These are phyloP conservation scores for Camponotus fellah DNA, from an alignment of 2,888 invertebrate species.

Conservation along the genomic window DNA sequence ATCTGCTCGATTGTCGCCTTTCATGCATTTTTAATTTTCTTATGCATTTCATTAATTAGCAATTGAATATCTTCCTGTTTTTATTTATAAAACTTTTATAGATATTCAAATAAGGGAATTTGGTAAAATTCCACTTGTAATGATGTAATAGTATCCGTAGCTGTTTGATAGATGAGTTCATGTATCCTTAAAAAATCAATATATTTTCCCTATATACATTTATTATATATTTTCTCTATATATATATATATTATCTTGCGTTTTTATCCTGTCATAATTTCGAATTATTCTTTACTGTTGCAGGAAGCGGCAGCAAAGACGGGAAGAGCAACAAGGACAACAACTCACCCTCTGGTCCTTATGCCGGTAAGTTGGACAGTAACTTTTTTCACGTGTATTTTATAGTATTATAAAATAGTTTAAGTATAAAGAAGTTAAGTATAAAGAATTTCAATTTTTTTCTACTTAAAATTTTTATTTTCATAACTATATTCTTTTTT, in stretches of 20 bases:
- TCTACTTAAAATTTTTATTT: not conserved
- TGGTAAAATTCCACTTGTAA: conserved; percentile 32
- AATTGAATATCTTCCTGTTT: not conserved
- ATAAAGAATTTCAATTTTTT: not conserved
- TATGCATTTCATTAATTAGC: not conserved
- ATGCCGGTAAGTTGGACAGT: conserved; percentile 82
- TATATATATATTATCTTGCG: not conserved
- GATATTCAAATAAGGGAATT: conserved; percentile 34
- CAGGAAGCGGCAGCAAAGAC: conserved; percentile 92
- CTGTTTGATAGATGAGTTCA: not conserved
- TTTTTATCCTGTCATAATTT: conserved; percentile 30
- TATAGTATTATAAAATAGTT: no score
- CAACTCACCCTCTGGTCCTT: conserved; percentile 90
- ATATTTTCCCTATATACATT: not conserved
- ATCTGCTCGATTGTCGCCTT: conserved; percentile 2
- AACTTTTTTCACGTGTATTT: not conserved
- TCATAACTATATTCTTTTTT: not conserved
- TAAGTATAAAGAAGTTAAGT: not conserved
- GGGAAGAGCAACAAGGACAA: conserved; percentile 90
- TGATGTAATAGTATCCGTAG: not conserved
- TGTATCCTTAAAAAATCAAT: not conserved
- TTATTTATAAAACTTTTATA: not conserved
- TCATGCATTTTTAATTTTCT: not conserved
- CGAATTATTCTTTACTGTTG: conserved; percentile 82
- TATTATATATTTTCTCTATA: not conserved